Evolutionary conservation across 1,140 invertebrate species (phyloP).

Genomic region (Heliconius nattereri): DNA sequence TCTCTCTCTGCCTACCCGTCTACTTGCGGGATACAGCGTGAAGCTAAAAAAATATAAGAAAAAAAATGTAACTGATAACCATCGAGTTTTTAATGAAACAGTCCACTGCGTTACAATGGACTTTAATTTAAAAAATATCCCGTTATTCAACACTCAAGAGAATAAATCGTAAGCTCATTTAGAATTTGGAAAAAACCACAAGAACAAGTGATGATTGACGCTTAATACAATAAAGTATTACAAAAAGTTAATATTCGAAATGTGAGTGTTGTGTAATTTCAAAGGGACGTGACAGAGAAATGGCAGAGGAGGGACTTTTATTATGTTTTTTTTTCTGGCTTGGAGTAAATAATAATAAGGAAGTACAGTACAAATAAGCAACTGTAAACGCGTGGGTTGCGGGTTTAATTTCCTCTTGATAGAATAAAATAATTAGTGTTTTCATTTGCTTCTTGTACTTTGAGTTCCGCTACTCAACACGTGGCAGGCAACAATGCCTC

Average conservation of each 20-base stretch:
- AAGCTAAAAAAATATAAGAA: no score
- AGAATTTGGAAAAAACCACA: not conserved
- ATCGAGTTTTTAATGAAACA: no score
- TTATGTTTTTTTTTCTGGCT: not conserved
- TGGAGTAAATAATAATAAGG: not conserved
- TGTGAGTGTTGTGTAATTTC: not conserved
- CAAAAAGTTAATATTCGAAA: not conserved
- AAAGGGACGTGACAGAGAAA: not conserved
- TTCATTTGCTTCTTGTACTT: no score
- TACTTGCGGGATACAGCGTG: no score
- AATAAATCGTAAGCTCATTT: not conserved
- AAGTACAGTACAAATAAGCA: no score
- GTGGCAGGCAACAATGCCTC: no score
- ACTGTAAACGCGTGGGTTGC: not conserved
- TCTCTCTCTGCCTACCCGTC: no score
- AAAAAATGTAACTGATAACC: no score
- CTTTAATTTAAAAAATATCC: no score
- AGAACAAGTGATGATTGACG: constrained; percentile 7
- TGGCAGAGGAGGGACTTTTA: not conserved
- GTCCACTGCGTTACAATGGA: no score
- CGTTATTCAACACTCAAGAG: not conserved
- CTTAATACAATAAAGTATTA: constrained; percentile 10
- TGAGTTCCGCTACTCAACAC: no score
- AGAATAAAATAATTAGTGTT: no score
- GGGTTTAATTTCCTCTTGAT: not conserved